Evolutionary conservation across 1,140 invertebrate genomes (phyloP).

Genomic region (Brachionus manjavacas): DNA sequence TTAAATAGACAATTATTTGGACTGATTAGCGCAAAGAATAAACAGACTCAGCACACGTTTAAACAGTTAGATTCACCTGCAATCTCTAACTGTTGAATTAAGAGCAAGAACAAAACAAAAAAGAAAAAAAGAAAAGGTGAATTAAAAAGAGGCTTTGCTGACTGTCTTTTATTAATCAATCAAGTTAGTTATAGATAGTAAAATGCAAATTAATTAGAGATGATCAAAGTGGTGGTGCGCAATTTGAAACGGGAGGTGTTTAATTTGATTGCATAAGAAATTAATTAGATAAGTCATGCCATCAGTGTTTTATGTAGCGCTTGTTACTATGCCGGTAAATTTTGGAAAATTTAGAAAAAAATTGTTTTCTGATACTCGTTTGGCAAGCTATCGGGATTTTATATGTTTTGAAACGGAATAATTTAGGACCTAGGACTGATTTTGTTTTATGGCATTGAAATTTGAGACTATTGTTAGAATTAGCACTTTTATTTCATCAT

Average conservation of each 20-base stretch:
- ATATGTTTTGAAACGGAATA: neutral
- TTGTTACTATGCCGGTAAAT: neutral
- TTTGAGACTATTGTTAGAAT: neutral
- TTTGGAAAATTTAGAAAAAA: neutral
- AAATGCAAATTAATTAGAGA: conserved; percentile 30
- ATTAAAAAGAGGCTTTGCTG: neutral
- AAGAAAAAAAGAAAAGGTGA: neutral
- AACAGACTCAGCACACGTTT: conserved; percentile 24
- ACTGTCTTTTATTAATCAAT: conserved; percentile 41
- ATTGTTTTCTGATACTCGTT: neutral
- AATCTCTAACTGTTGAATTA: conserved; percentile 28
- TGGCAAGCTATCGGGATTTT: neutral
- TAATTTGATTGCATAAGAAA: conserved; percentile 40
- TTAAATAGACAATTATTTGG: neutral
- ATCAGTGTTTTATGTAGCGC: neutral
- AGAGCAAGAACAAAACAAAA: neutral
- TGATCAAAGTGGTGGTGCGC: neutral
- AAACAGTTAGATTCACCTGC: conserved; percentile 24
- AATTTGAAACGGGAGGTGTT: conserved; percentile 33
- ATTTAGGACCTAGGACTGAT: neutral
- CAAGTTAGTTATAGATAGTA: conserved; percentile 38
- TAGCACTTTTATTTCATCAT: neutral
- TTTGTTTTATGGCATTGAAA: conserved; percentile 37
- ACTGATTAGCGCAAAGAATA: neutral
- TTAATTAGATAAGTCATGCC: conserved; percentile 40